Percentiles rank a stretch among this genome's conserved stretches.
These are phyloP conservation scores for Spilosoma lubricipeda DNA, from an alignment of 2,888 invertebrate genomes.

Conservation along the genomic window DNA sequence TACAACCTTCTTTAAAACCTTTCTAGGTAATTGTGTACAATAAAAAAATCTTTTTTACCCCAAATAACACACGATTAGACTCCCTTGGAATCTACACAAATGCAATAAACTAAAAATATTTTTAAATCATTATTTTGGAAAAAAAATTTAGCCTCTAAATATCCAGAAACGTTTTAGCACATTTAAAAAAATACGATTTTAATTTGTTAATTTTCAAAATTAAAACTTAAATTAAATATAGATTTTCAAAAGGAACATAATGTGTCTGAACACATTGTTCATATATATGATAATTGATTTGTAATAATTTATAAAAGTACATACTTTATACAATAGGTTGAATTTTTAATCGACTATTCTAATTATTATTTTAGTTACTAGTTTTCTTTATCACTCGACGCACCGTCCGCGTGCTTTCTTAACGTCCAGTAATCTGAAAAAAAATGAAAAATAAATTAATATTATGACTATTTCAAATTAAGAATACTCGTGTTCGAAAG, in stretches of 20 bases:
- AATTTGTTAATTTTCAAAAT: slow-evolving; percentile 7
- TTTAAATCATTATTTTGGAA: slow-evolving; percentile 30
- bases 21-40: not conserved
- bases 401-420: slow-evolving; percentile 77
- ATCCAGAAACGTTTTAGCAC: slow-evolving; percentile 42
- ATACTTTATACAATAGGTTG: slow-evolving; percentile 46
- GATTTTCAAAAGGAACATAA: slow-evolving; percentile 41
- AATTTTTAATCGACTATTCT: slow-evolving; percentile 42
- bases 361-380: slow-evolving; percentile 50
- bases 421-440: slow-evolving; percentile 86
- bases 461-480: not conserved
- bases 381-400: slow-evolving; percentile 82
- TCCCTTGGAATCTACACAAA: slow-evolving; percentile 37
- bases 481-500: not conserved
- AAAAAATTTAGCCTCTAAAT: slow-evolving; percentile 50
- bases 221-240: slow-evolving; percentile 10
- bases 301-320: slow-evolving; percentile 52
- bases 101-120: slow-evolving; percentile 24
- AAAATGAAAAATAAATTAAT: slow-evolving; percentile 47
- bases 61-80: slow-evolving; percentile 15
- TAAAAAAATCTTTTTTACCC: not conserved
- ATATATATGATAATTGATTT: slow-evolving; percentile 53
- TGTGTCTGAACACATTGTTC: slow-evolving; percentile 34
- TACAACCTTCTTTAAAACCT: not conserved
- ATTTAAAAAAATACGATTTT: slow-evolving; percentile 23